Evolutionary conservation across 2,113 vertebrate species (phyloP).

Genomic region (Catharus bicknelli): DNA sequence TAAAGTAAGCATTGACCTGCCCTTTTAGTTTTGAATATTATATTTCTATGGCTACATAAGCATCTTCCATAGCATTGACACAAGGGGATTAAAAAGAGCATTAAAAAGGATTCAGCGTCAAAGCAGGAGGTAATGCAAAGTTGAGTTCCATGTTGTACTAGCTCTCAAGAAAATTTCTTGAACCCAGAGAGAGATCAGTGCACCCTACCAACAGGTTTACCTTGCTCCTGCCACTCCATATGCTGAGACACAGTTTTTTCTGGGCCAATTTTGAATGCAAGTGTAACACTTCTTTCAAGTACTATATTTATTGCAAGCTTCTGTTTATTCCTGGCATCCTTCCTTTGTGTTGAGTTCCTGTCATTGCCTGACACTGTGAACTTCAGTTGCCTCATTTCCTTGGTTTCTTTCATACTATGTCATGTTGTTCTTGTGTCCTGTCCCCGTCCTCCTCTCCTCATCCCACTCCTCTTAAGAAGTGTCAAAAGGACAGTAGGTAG

Average conservation of each 20-base stretch:
- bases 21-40: not conserved
- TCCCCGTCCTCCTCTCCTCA: not conserved
- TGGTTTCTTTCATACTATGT: not conserved
- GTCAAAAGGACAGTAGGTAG: not conserved
- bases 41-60: not conserved
- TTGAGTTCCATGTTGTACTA: not conserved
- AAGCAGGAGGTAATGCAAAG: not conserved
- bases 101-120: not conserved
- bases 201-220: not conserved
- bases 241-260: not conserved
- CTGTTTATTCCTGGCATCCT: conserved; percentile 29
- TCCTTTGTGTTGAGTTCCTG: conserved; percentile 44
- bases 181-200: not conserved
- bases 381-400: conserved; percentile 46
- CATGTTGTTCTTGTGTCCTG: not conserved
- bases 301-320: conserved; percentile 23
- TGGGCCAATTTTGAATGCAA: not conserved
- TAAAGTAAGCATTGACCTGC: not conserved
- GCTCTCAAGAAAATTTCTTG: not conserved
- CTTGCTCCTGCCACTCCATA: not conserved
- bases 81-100: not conserved
- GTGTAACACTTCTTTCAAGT: not conserved
- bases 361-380: not conserved
- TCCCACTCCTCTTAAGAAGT: not conserved
- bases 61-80: not conserved